Percentiles rank a stretch among this genome's conserved stretches.
Evolutionary conservation across 2,888 invertebrate genomes (phyloP).

Genomic region (Amphipoea lucens): DNA sequence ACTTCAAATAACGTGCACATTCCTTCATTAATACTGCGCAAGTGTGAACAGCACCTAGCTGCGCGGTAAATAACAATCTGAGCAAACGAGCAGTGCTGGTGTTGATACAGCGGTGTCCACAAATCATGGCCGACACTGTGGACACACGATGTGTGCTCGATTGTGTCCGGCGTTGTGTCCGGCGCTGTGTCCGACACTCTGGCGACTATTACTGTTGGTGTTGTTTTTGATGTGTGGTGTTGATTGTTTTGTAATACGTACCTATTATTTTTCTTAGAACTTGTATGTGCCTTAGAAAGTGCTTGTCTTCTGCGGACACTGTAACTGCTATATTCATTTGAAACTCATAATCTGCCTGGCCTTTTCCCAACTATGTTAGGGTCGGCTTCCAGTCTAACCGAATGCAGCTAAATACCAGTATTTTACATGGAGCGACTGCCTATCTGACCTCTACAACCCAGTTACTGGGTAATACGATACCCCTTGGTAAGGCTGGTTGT

Average conservation of each 20-base stretch:
- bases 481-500: too few species aligned
- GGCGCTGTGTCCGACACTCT: conserved; percentile 46
- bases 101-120: conserved; percentile 71
- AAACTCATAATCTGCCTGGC: too few species aligned
- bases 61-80: conserved; percentile 80
- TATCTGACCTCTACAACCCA: too few species aligned
- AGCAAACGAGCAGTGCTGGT: conserved; percentile 79
- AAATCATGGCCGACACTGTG: conserved; percentile 66
- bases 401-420: too few species aligned
- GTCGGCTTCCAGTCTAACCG: too few species aligned
- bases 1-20: conserved; percentile 44
- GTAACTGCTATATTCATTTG: not conserved
- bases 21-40: conserved; percentile 35
- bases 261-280: not conserved
- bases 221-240: not conserved
- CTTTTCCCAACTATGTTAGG: too few species aligned
- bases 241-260: not conserved
- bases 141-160: conserved; percentile 63
- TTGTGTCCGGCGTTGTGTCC: conserved; percentile 53
- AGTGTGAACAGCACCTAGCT: conserved; percentile 56
- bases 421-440: too few species aligned
- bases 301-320: too few species aligned
- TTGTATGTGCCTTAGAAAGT: not conserved
- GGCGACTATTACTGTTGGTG: conserved; percentile 24
- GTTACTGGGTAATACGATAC: too few species aligned